Conservation (phyloP, 2,797 vertebrate genomes). For the Periparus ater region DNA sequence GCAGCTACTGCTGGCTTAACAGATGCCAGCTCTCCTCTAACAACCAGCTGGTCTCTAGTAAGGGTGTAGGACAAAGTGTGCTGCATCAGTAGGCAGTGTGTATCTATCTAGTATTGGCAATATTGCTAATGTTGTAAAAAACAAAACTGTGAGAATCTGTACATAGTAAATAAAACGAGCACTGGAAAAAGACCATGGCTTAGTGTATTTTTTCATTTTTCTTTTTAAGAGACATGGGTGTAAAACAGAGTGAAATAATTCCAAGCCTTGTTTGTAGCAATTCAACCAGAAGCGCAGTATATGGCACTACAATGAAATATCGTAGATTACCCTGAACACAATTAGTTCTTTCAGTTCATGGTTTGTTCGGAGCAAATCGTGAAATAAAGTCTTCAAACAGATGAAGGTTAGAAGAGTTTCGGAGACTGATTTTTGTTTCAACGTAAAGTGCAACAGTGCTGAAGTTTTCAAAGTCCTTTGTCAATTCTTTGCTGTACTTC, state of each 20-base stretch:
- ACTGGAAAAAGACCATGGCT: slow-evolving; percentile 75
- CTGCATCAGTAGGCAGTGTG: slow-evolving; percentile 81
- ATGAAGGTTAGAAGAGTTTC: slow-evolving; percentile 78
- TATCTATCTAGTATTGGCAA: slow-evolving; percentile 73
- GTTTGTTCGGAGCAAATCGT: slow-evolving; percentile 77
- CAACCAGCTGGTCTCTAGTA: slow-evolving; percentile 71
- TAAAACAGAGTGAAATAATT: slow-evolving; percentile 73
- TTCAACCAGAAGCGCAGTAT: slow-evolving; percentile 75
- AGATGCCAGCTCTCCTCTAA: slow-evolving; percentile 64
- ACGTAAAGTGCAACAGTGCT: slow-evolving; percentile 99
- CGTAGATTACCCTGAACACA: slow-evolving; percentile 85
- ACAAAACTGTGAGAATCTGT: slow-evolving; percentile 72
- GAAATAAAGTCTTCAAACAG: slow-evolving; percentile 75
- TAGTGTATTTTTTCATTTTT: slow-evolving; percentile 69
- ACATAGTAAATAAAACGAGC: slow-evolving; percentile 71
- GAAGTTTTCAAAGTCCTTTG: slow-evolving; percentile 84
- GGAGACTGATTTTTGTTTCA: slow-evolving; percentile 82
- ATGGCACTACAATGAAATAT: slow-evolving; percentile 88
- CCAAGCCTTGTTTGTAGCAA: slow-evolving; percentile 76
- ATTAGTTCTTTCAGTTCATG: slow-evolving; percentile 72
- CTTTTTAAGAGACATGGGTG: slow-evolving; percentile 69
- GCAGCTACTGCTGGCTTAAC: slow-evolving; percentile 78
- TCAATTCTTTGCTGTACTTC: slow-evolving; percentile 74
- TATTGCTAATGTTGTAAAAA: slow-evolving; percentile 80
- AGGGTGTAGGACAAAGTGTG: slow-evolving; percentile 69